phyloP scores from a whole-genome alignment of 23 tunicate genomes.

The Phallusia fumigata region DNA sequence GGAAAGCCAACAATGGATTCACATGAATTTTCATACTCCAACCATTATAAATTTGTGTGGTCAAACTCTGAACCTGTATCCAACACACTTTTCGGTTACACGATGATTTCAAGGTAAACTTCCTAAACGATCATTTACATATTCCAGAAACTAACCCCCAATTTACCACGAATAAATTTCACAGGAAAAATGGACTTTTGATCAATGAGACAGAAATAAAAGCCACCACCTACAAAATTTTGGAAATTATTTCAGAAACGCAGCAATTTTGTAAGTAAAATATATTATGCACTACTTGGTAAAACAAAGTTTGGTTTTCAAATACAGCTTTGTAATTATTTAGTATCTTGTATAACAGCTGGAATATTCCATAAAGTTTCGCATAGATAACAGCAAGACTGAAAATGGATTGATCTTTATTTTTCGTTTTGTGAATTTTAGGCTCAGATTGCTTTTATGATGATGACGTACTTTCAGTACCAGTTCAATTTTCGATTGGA shows the following conservation, averaged over 20 bases:
- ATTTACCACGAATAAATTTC: no score
- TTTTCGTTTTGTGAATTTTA: no score
- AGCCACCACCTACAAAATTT: neutral
- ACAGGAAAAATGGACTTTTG: neutral
- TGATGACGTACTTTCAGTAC: neutral
- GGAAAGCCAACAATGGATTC: neutral
- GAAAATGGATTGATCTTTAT: no score
- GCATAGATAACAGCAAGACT: no score
- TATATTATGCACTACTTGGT: no score
- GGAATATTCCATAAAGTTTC: no score
- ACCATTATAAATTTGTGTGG: no score
- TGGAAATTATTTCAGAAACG: neutral
- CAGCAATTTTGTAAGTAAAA: neutral
- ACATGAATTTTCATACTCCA: neutral
- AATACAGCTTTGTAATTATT: neutral
- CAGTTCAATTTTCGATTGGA: constrained; percentile 2
- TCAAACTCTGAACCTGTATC: neutral
- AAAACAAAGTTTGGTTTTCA: neutral
- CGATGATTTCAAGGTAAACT: neutral
- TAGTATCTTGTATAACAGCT: no score
- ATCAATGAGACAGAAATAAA: neutral
- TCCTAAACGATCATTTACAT: no score
- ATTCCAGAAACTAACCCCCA: no score
- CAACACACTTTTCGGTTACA: neutral
- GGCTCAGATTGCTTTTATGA: no score